phyloP scores from a whole-genome alignment of 2,113 vertebrate species.

The Pristiophorus japonicus region DNA sequence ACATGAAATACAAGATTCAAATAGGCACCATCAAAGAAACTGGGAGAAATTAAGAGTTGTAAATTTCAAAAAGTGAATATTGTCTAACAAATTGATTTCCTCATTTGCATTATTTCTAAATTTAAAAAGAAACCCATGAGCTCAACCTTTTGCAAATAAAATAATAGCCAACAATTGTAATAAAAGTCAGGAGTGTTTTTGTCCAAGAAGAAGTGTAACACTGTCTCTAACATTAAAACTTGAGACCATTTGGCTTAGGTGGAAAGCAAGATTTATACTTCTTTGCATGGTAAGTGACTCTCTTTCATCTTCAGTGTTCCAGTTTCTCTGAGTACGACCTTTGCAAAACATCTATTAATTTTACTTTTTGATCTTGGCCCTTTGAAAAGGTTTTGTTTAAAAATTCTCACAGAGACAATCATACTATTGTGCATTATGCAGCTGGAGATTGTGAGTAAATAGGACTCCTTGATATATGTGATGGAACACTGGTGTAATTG shows the following conservation, averaged over 20 bases:
- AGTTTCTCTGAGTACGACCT: conserved; percentile 71
- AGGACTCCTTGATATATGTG: conserved; percentile 62
- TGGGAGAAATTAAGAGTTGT: not conserved
- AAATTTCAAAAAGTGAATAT: not conserved
- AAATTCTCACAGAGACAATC: conserved; percentile 61
- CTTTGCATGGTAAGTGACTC: conserved; percentile 46
- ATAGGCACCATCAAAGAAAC: not conserved
- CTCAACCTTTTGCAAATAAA: no score
- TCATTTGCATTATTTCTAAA: not conserved
- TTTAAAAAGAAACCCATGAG: not conserved
- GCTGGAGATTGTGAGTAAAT: conserved; percentile 61
- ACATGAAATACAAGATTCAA: not conserved
- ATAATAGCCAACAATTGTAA: not conserved
- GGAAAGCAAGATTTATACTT: conserved; percentile 57
- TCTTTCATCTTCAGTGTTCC: conserved; percentile 69
- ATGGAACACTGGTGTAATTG: conserved; percentile 56
- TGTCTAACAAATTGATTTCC: not conserved
- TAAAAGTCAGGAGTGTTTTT: not conserved
- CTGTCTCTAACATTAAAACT: conserved; percentile 31
- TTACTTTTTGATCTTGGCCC: conserved; percentile 63
- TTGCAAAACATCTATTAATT: conserved; percentile 75
- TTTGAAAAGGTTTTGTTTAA: conserved; percentile 54
- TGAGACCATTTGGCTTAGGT: conserved; percentile 64
- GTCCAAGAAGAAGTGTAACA: conserved; percentile 23
- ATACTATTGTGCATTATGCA: conserved; percentile 59